A percentile compares a stretch with the other conserved stretches of the same genome.
Conservation (phyloP, 2,888 invertebrate species). For the Arenicola marina region DNA sequence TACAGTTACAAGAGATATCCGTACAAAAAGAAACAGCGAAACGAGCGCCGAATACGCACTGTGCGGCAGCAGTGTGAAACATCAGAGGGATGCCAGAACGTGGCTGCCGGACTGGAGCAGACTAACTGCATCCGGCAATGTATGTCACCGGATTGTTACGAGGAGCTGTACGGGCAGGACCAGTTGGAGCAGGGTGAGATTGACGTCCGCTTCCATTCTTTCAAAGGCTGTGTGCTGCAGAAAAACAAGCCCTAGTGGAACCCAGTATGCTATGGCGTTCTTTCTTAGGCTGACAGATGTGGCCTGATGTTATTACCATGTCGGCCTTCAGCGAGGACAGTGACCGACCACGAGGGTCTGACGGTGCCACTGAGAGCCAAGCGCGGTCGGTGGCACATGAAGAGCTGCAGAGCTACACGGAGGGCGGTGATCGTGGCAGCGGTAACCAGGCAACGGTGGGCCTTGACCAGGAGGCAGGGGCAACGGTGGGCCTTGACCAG, state of each 20-base stretch:
- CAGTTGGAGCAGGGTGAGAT: slow-evolving; percentile 58
- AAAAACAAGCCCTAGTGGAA: neutral
- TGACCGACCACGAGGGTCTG: no score
- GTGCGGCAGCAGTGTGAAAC: slow-evolving; percentile 47
- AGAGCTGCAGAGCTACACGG: no score
- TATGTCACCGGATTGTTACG: slow-evolving; percentile 48
- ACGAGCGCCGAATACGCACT: slow-evolving; percentile 35
- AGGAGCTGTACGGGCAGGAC: slow-evolving; percentile 48
- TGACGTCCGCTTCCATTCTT: slow-evolving; percentile 53
- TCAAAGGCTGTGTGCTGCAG: slow-evolving; percentile 53
- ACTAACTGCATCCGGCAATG: slow-evolving; percentile 49
- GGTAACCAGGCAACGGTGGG: no score
- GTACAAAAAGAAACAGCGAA: slow-evolving; percentile 2
- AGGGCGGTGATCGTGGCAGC: no score
- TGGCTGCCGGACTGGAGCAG: slow-evolving; percentile 42
- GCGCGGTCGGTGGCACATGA: no score
- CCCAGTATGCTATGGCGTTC: no score
- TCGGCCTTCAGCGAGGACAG: no score
- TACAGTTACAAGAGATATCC: slow-evolving; percentile 1
- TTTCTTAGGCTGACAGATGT: no score
- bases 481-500: no score
- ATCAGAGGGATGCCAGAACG: slow-evolving; percentile 42
- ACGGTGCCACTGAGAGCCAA: no score
- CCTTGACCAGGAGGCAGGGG: no score
- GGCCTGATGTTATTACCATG: no score